These are phyloP conservation scores for Xenopus petersii DNA, from an alignment of 2,797 vertebrate species.

Conservation along the genomic window DNA sequence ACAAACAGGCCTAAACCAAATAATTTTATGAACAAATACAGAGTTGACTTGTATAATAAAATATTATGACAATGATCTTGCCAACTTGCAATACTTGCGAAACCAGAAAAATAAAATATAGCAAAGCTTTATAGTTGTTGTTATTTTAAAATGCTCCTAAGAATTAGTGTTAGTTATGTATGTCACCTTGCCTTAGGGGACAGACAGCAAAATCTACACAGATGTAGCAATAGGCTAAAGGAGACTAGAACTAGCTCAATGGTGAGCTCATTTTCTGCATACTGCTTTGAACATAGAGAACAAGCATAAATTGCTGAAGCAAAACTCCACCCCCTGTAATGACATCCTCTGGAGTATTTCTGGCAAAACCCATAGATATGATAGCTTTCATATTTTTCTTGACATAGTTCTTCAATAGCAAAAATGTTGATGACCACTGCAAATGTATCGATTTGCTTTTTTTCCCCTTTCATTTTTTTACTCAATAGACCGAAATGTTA, in stretches of 20 bases:
- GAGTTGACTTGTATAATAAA: no score
- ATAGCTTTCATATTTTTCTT: conserved; percentile 59
- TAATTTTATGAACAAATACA: no score
- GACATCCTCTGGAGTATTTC: conserved; percentile 51
- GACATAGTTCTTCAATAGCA: conserved; percentile 62
- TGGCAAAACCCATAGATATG: conserved; percentile 17
- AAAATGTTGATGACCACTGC: conserved; percentile 65
- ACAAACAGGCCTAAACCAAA: no score
- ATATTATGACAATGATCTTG: no score
- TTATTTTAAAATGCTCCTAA: background rate
- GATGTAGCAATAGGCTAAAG: background rate
- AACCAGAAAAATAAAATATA: no score
- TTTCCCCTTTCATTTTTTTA: conserved; percentile 15
- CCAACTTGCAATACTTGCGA: no score
- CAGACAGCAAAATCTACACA: background rate
- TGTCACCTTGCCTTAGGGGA: conserved; percentile 3
- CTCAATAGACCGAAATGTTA: conserved; percentile 62
- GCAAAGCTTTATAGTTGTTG: no score
- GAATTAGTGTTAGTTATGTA: background rate
- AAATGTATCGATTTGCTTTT: conserved; percentile 66
- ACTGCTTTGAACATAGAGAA: background rate
- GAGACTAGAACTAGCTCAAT: background rate
- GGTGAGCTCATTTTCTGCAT: background rate
- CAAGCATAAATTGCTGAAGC: conserved; percentile 36
- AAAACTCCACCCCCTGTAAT: conserved; percentile 47